Evolutionary conservation across 1,140 invertebrate species (phyloP), one percentile per base, ranked within the genome.

Genomic region (Argopecten irradians): DNA sequence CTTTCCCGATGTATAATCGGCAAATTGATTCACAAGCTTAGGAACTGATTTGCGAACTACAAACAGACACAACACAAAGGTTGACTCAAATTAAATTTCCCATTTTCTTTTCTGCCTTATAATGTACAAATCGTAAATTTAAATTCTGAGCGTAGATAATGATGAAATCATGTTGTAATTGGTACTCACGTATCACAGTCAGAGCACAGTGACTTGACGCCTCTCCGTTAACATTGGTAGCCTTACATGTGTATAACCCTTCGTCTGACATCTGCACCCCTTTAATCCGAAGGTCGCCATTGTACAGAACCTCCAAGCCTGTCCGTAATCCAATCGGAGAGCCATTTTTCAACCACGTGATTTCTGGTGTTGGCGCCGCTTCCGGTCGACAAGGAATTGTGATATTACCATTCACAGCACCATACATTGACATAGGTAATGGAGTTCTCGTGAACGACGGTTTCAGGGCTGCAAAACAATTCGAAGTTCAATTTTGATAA

Each of bases 381-480:
- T 99, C 99, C 0, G 98, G 98, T 93, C 98, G 97, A 95, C 99
- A 99, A 83, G 97, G 96, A 85, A 99, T 97, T 0, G 98, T 99
- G 0, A 98, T 97, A 95, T 99, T 99, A 55, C 98, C 98, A 89
- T 97, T 97, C 95, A 98, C 97, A 5, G 98, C 97, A 0, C 98
- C 98, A 96, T 98, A 98, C 22, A 97, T 98, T 95, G 98, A 98
- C 0, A 97, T 96, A 94, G 98, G 98, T 55, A 99, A 95, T 8
- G 98, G 98, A 85, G 96, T 96, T 95, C 99, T 99, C 90, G 97
- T 97, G 94, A 99, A 99, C 1, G 97, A 97, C 39, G 98, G 98
- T 93, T 97, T 97, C 89, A 99, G 96, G 33, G 97, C 97, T 97
- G 91, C 36, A 95, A 95, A 43, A 43, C 19, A 36, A n/a, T n/a